Evolutionary conservation across 2,888 invertebrate genomes (phyloP), one percentile per base, ranked within the genome.

Genomic region (Lacanobia oleracea): DNA sequence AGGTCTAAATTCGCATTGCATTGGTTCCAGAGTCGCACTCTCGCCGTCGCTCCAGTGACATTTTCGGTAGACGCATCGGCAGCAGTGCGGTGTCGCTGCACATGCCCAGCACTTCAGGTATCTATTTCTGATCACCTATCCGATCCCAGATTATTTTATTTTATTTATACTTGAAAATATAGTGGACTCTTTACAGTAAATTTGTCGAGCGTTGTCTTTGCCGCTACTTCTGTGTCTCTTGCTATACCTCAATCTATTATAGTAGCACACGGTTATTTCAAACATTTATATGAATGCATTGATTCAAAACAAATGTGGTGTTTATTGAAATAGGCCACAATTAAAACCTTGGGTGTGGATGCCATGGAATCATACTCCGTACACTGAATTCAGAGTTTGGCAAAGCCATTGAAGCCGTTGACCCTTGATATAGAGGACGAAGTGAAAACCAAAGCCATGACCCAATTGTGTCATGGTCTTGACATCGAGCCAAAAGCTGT

Each of bases 41-140:
- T 0, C 90, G 90, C 3, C 92, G 92, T 0, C 91, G 91, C 4
- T 88, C 92, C 6, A 88, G 90, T 63, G 93, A 91, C 21, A 54
- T 92, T 61, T 91, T 92, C 72, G 87, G 91, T 1, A 85, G 92
- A 3, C 89, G 93, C 2, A 83, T 90, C 61, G 92, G 85, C 6
- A 92, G 91, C 87, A 94, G 95, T 75, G 94, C 92, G 0, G 91
- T 89, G 2, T 95, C 94, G 0, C 87, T 95, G 3, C 95, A 94
- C 62, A 85, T 94, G 27, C 94, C 95, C 9, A 91, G 93, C 78
- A 94, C 95, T 1, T 95, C 95, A 68, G 95, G 95, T 94, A 63
- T 7, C 45, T 45, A 5, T 14, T 9, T 45, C 45, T 45, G 8
- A 16, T 45, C 10, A 45, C 45, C 43, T 43, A 43, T 12, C 43